Conservation (phyloP, 2,888 invertebrate species). For the Mantis religiosa region DNA sequence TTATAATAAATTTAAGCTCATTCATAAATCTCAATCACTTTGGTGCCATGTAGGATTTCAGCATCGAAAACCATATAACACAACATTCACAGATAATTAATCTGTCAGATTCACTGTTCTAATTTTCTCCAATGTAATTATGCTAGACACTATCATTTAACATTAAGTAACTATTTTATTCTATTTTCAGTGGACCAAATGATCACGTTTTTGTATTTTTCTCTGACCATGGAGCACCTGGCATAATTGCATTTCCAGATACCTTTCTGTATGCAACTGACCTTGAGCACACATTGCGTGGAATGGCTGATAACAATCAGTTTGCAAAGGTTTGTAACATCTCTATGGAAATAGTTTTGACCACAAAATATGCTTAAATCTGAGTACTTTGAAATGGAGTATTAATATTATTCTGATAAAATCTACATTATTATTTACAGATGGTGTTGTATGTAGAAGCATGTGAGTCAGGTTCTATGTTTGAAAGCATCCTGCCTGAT, state of each 20-base stretch:
- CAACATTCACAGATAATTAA: no score
- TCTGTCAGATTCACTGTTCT: not conserved
- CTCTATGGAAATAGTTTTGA: not conserved
- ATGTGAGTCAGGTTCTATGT: slow-evolving; percentile 61
- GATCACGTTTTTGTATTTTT: slow-evolving; percentile 59
- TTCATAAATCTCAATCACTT: no score
- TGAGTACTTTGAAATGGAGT: not conserved
- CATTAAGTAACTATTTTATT: not conserved
- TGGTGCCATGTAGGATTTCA: no score
- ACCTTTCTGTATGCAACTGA: slow-evolving; percentile 41
- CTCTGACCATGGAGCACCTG: slow-evolving; percentile 58
- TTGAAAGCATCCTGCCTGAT: slow-evolving; percentile 48
- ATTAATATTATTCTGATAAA: not conserved
- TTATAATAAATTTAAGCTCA: no score
- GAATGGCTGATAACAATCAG: slow-evolving; percentile 46
- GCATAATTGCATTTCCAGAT: slow-evolving; percentile 50
- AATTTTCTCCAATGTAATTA: no score
- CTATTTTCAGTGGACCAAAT: slow-evolving; percentile 47
- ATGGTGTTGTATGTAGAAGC: slow-evolving; percentile 58
- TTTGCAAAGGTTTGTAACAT: slow-evolving; percentile 44
- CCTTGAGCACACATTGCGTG: slow-evolving; percentile 37
- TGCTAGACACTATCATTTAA: not conserved
- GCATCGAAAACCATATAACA: no score
- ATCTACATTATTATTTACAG: slow-evolving; percentile 37
- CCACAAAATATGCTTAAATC: not conserved